Evolutionary conservation across 2,888 invertebrate species (phyloP).

Genomic region (Apamea crenata): DNA sequence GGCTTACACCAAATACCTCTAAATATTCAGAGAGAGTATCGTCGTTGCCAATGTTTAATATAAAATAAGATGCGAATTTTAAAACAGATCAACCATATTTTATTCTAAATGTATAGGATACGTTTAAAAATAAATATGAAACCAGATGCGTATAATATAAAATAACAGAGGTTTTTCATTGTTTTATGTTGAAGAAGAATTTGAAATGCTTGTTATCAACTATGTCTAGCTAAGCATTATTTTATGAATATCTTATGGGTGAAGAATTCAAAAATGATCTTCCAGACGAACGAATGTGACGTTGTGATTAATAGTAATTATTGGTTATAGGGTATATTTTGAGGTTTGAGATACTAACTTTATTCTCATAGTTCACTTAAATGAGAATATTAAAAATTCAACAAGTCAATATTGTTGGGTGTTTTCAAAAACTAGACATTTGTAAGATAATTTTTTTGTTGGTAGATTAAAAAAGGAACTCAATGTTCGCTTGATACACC

Average conservation of each 20-base stretch:
- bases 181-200: neutral
- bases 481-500: neutral
- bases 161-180: neutral
- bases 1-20: slow-evolving; percentile 60
- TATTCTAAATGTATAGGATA: neutral
- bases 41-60: slow-evolving; percentile 46
- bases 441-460: neutral
- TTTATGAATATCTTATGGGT: neutral
- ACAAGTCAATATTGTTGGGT: neutral
- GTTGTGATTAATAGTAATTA: neutral
- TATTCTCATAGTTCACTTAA: neutral
- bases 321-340: neutral
- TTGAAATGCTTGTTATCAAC: neutral
- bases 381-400: neutral
- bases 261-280: neutral
- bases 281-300: neutral
- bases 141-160: neutral
- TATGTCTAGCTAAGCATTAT: neutral
- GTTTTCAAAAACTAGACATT: neutral
- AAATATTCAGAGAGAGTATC: slow-evolving; percentile 65
- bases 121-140: neutral
- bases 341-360: neutral
- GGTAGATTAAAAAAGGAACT: neutral
- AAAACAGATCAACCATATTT: neutral
- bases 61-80: slow-evolving; percentile 53